Evolutionary conservation across 2,113 vertebrate species (phyloP), one percentile per base, ranked within the genome.

Genomic region (Trematomus loennbergii): DNA sequence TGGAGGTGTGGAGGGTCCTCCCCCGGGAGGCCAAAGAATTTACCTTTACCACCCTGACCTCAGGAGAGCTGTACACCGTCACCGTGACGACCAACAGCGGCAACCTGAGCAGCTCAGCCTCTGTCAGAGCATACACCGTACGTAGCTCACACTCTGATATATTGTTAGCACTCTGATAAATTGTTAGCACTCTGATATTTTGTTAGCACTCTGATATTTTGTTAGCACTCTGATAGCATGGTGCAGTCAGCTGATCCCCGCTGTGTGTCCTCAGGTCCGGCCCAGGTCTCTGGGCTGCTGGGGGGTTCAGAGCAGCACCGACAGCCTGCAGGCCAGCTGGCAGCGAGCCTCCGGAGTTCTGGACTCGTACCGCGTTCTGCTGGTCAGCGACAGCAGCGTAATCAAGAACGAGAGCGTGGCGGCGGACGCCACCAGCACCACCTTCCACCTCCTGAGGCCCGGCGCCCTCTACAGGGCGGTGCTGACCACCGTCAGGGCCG

Each of bases 381-480:
- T 99, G 87, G 96, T 99, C 85, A 95, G 96, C 0, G 96, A 98
- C 90, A 98, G 97, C 40, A 96, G 97, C 43, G 94, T 99, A 76
- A 98, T 99, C 87, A 99, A 97, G 95, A 99, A 99, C 22, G 95
- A 97, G 78, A 98, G 95, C 13, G 95, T 98, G 55, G 75, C 90
- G 16, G 95, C 94, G 25, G 85, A 96, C 46, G 88, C 92, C 72
- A 95, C 87, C 73, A 84, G 82, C 82, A 94, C 96, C 20, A 85
- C 85, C 76, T 99, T 99, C 93, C 94, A 89, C 18, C 53, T 82
- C 0, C 93, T 99, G 81, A 97, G 95, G 78, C 84, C 97, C 0
- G 98, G 98, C 46, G 95, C 97, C 9, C 96, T 97, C 55, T 99
- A 99, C 86, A 95, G 93, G 6, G 96, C 97, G 79, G 97, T 99